Evolutionary conservation across 2,797 vertebrate species (phyloP), one percentile per base, ranked within the genome.

Genomic region (Anisognathus igniventris): DNA sequence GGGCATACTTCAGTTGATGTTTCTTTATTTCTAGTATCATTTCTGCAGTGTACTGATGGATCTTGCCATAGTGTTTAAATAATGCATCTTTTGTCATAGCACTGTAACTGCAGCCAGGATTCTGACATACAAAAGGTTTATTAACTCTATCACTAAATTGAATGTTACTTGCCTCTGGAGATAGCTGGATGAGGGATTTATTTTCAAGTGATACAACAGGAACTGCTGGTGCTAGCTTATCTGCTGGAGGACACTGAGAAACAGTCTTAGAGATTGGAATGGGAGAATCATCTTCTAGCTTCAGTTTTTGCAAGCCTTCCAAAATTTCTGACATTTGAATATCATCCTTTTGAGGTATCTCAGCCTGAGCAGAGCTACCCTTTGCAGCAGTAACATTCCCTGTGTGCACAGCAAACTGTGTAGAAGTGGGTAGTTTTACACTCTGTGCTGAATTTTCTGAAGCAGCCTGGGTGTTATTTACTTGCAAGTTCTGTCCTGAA

Each of bases 31-130:
- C 98, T 78, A 98, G 97, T 40, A 99, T 98, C 99, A 99, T 99
- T 45, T 99, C 98, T 62, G 98, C 90, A 30, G 98, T 98, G 87
- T 99, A 99, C 48, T 98, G 98, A 94, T 99, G 99, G 53, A 97
- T 93, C 97, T 99, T 99, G 57, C 98, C 98, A 53, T 99, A 99
- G 95, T 99, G 99, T 94, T 98, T 99, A 97, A 99, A 99, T 27
- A 99, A 97, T 0, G 99, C 98, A 6, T 99, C 99, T 90, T 98
- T 98, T 79, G 99, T 99, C 98, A 99, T 98, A 19, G 99, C 98
- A 90, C 98, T 99, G 28, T 99, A 99, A 51, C 61, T 96, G 94
- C 99, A 99, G 75, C 97, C 98, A 7, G 98, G 97, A 54, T 95
- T 97, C 66, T 99, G 98, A 94, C 99, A 99, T 7, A 98, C 96